phyloP scores from a whole-genome alignment of 2,797 vertebrate genomes.

The Enteromius argenteus region DNA sequence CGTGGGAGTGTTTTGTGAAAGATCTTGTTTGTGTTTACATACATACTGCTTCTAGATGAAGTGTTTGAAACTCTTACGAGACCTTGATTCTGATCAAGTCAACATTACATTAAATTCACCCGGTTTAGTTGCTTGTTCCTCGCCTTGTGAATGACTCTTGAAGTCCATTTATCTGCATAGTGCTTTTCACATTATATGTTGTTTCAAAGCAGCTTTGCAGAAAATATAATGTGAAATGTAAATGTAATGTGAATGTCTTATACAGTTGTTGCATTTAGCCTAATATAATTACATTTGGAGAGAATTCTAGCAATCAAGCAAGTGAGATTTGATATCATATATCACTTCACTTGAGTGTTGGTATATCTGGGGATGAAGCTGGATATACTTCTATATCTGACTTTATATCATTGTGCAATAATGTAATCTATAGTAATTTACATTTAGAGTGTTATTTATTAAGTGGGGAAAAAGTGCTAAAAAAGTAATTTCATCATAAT shows the following conservation, averaged over 20 bases:
- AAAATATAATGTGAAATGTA: neutral
- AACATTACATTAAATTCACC: neutral
- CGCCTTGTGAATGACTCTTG: neutral
- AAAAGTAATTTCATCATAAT: neutral
- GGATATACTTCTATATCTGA: neutral
- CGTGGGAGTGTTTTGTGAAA: slow-evolving; percentile 7
- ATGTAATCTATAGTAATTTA: neutral
- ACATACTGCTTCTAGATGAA: neutral
- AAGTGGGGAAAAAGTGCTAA: neutral
- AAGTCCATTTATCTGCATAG: neutral
- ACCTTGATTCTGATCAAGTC: neutral
- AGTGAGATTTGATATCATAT: neutral
- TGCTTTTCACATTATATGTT: neutral
- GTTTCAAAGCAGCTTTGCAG: neutral
- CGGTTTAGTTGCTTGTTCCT: neutral
- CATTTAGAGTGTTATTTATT: neutral
- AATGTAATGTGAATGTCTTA: neutral
- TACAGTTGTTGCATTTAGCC: neutral
- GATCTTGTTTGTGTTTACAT: neutral
- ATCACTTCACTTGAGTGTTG: neutral
- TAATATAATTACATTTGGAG: neutral
- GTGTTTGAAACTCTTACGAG: neutral
- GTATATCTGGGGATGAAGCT: neutral
- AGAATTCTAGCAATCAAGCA: neutral
- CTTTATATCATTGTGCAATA: neutral